phyloP scores from a whole-genome alignment of 2,888 invertebrate species.

The Cerceris rybyensis region DNA sequence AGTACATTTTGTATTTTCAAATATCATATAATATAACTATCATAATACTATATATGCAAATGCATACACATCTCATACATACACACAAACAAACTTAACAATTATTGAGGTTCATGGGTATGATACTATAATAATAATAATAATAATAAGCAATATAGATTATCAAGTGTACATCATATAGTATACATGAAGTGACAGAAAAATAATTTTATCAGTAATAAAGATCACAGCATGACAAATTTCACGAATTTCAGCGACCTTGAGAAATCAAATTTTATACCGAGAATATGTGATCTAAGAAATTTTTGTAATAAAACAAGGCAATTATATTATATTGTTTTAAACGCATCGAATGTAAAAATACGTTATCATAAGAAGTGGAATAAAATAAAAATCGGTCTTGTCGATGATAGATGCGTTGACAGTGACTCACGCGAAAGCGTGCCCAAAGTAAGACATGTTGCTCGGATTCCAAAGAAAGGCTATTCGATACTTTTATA shows the following conservation, averaged over 20 bases:
- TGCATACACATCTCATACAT: too few species aligned
- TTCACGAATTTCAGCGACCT: constrained; percentile 28
- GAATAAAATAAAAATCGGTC: constrained; percentile 18
- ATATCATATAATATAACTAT: too few species aligned
- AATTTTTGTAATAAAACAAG: background rate
- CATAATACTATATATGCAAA: too few species aligned
- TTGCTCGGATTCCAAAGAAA: constrained; percentile 14
- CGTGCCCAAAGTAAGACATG: constrained; percentile 60
- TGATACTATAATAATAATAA: background rate
- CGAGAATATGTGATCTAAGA: background rate
- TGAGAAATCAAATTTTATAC: constrained; percentile 30
- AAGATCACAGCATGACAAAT: constrained; percentile 8
- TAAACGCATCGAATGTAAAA: background rate
- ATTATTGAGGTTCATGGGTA: too few species aligned
- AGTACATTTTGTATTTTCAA: background rate
- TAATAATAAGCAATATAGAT: background rate
- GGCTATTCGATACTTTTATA: background rate
- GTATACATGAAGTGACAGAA: constrained; percentile 6
- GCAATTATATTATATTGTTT: background rate
- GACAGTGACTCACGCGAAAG: constrained; percentile 77
- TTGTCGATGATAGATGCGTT: constrained; percentile 52
- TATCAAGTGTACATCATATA: background rate
- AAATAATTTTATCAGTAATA: constrained; percentile 2
- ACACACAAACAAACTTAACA: too few species aligned
- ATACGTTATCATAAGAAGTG: background rate